Evolutionary conservation across 2,888 invertebrate species (phyloP), one percentile per base, ranked within the genome.

Genomic region (Nemoura dubitans): DNA sequence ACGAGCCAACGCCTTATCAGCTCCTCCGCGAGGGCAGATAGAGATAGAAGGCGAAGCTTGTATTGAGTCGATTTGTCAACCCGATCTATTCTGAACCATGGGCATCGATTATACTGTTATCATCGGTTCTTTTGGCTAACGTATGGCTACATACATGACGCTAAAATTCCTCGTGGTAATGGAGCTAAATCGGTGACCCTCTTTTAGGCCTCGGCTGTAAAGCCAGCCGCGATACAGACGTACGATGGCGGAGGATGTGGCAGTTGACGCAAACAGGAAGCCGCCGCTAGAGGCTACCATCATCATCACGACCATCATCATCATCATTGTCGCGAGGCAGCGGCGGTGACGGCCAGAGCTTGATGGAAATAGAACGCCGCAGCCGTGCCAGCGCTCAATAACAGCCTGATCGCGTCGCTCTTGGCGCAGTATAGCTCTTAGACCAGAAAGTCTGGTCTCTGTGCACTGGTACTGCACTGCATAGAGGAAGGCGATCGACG

Each of bases 201-300:
- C 36, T 36, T 36, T 3, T 10, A 10, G 36, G 36, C 36, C 36
- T 36, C 36, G 36, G 10, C 36, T 36, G n/a, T n/a, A n/a, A n/a
- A 36, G 36, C 36, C 10, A 36, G 36, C 36, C 36, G 36, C 36
- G 36, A 36, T 36, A 36, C 36, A 3, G 36, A 36, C 36, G 36
- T 6, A 36, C 36, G n/a, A n/a, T 10, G 59, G 21, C 59, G 21
- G 59, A 59, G 59, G 59, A 59, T 59, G 59, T 59, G 59, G 14
- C 59, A 59, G 59, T 59, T 59, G 59, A 59, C 59, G 59, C 59
- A 59, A 59, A 59, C 59, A 59, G 59, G 59, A 59, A 59, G 59
- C 59, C 59, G 21, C 59, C 21, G 59, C 59, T 21, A 21, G 16
- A 1, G 21, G 59, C 59, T 2, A 59, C 59, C 21, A 59, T 21